Evolutionary conservation across 2,888 invertebrate genomes (phyloP).

Genomic region (Drosophila lutescens): DNA sequence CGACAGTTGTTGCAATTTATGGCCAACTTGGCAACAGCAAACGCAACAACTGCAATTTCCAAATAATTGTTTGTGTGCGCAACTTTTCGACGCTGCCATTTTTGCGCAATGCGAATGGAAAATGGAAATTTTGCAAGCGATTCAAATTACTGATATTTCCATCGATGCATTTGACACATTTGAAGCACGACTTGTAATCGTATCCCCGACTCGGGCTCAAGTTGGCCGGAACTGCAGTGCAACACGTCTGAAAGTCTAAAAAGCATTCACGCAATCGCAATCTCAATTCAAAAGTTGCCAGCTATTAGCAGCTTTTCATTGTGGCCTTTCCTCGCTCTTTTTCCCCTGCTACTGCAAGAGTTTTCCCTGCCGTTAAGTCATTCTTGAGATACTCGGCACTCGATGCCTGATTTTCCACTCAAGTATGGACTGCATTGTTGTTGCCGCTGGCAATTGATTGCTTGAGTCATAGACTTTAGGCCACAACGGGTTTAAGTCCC

Average conservation of each 20-base stretch:
- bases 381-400: constrained; percentile 77
- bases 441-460: constrained; percentile 70
- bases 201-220: constrained; percentile 21
- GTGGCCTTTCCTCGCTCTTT: constrained; percentile 31
- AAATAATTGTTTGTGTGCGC: constrained; percentile 41
- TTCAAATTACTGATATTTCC: constrained; percentile 67
- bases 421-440: constrained; percentile 55
- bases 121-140: constrained; percentile 57
- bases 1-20: constrained; percentile 77
- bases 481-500: constrained; percentile 66
- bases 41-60: constrained; percentile 53
- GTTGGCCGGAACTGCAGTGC: constrained; percentile 48
- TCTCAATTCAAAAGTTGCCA: constrained; percentile 47
- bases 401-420: constrained; percentile 69
- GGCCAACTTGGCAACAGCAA: constrained; percentile 44
- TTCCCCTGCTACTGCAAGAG: constrained; percentile 26
- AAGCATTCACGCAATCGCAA: constrained; percentile 53
- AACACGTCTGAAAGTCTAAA: constrained; percentile 42
- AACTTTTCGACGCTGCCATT: constrained; percentile 50
- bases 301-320: constrained; percentile 67
- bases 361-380: constrained; percentile 73
- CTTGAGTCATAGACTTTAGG: constrained; percentile 67
- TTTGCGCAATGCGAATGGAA: constrained; percentile 61
- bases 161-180: constrained; percentile 73
- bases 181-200: constrained; percentile 43